phyloP scores from a whole-genome alignment of 2,888 invertebrate genomes.

The Chouioia cunea region DNA sequence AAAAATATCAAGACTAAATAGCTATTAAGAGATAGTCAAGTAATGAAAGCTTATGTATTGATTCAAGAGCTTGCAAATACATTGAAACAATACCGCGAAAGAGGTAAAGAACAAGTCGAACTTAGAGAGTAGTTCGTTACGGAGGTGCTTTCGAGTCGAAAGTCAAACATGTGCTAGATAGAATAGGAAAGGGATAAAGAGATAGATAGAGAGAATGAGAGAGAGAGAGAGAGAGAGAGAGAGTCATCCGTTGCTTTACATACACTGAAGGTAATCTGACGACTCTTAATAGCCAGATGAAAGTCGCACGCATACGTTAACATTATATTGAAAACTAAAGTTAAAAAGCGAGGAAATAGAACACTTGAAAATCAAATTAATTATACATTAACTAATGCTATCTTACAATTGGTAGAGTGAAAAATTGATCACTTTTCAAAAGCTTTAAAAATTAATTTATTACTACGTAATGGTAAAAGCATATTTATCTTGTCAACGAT shows the following conservation, averaged over 20 bases:
- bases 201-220: not conserved
- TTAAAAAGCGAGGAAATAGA: too few relatives aligned
- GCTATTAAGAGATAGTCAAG: too few relatives aligned
- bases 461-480: too few relatives aligned
- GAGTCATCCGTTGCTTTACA: slow-evolving; percentile 24
- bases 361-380: too few relatives aligned
- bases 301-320: not conserved
- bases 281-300: slow-evolving; percentile 10
- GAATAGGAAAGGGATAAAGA: not conserved
- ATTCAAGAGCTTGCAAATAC: slow-evolving; percentile 7
- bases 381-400: too few relatives aligned
- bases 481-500: too few relatives aligned
- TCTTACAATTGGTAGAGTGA: too few relatives aligned
- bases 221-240: not conserved
- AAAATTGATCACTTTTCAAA: too few relatives aligned
- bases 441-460: too few relatives aligned
- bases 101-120: not conserved
- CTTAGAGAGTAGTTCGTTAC: slow-evolving; percentile 31
- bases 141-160: slow-evolving; percentile 19
- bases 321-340: too few relatives aligned
- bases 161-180: slow-evolving; percentile 22
- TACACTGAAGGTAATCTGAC: slow-evolving; percentile 3
- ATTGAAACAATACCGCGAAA: not conserved
- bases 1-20: too few relatives aligned
- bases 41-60: too few relatives aligned